Evolutionary conservation across 2,888 invertebrate genomes (phyloP).

Genomic region (Aspidiotus rigidus): DNA sequence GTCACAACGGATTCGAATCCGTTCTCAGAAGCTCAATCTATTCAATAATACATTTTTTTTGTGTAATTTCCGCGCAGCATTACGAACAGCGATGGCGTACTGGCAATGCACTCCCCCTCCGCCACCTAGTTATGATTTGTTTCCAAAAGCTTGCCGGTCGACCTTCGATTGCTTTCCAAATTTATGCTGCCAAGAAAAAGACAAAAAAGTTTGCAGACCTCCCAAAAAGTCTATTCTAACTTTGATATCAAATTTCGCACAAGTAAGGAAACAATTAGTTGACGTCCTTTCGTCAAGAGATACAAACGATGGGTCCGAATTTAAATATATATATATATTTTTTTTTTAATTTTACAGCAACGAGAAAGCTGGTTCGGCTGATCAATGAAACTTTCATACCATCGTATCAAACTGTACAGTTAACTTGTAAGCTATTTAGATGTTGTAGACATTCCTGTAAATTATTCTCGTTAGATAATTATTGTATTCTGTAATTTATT

Average conservation of each 20-base stretch:
- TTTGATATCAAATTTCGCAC: slow-evolving; percentile 31
- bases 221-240: slow-evolving; percentile 61
- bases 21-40: not conserved
- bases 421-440: slow-evolving; percentile 14
- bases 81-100: slow-evolving; percentile 47
- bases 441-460: slow-evolving; percentile 5
- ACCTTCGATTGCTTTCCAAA: slow-evolving; percentile 70
- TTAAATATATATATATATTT: too few relatives aligned
- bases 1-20: not conserved
- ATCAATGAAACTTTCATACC: slow-evolving; percentile 22
- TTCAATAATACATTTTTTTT: not conserved
- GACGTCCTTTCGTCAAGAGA: too few relatives aligned
- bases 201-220: slow-evolving; percentile 61
- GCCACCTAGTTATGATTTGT: slow-evolving; percentile 56
- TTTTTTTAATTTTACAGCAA: slow-evolving; percentile 26
- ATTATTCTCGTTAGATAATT: not conserved
- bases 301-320: too few relatives aligned
- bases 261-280: slow-evolving; percentile 14
- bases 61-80: slow-evolving; percentile 38
- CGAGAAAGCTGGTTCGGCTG: slow-evolving; percentile 36
- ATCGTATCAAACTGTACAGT: slow-evolving; percentile 20
- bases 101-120: slow-evolving; percentile 63
- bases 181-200: slow-evolving; percentile 67
- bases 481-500: slow-evolving; percentile 22
- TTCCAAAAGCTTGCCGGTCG: slow-evolving; percentile 60